Evolutionary conservation across 2,888 invertebrate genomes (phyloP).

Genomic region (Pantelozetes paolii): DNA sequence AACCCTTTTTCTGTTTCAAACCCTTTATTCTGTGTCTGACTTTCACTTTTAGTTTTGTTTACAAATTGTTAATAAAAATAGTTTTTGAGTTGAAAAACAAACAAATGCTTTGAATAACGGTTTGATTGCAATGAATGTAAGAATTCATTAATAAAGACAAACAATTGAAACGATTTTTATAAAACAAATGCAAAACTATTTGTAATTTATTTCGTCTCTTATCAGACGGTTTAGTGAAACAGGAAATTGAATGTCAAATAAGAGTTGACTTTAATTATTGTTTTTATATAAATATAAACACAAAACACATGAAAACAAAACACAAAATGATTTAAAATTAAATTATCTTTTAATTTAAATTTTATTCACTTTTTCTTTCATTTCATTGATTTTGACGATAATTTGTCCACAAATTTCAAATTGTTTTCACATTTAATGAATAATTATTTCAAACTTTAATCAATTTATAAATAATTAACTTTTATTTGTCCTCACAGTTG

Average conservation of each 20-base stretch:
- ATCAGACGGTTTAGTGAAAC: too few relatives aligned
- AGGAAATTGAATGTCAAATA: background rate
- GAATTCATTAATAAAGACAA: background rate
- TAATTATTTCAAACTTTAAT: background rate
- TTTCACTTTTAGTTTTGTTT: background rate
- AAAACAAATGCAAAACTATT: background rate
- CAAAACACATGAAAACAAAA: too few relatives aligned
- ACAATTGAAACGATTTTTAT: background rate
- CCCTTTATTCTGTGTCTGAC: background rate
- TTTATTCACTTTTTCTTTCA: background rate
- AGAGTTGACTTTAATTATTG: background rate
- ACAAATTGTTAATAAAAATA: background rate
- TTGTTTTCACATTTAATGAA: background rate
- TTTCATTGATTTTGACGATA: background rate
- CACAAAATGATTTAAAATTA: background rate
- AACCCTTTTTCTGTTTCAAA: background rate
- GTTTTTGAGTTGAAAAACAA: background rate
- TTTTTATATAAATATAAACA: background rate
- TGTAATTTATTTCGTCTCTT: background rate
- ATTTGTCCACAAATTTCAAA: too few relatives aligned
- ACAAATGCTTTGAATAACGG: background rate
- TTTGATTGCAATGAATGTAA: slow-evolving; percentile 1
- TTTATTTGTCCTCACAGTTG: background rate
- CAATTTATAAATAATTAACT: background rate
- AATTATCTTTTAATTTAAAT: background rate